Evolutionary conservation across 2,888 invertebrate species (phyloP), one percentile per base, ranked within the genome.

Genomic region (Pollenia griseotomentosa): DNA sequence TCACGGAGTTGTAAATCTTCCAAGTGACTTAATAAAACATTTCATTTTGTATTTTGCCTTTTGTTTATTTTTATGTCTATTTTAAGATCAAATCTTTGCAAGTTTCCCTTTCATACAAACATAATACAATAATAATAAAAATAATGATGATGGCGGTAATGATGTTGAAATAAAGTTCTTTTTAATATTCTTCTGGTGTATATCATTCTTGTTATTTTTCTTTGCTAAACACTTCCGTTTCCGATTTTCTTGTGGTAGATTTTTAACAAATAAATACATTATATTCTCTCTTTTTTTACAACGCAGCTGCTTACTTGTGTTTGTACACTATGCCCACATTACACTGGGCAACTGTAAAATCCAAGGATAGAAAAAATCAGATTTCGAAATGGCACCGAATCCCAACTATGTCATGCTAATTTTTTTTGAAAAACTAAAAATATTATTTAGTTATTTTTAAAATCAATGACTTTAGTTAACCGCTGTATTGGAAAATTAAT

Each of bases 171-270:
- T 42, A 82, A 82, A 75, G 9, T 68, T 74, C 33, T 74, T 51
- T 48, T 82, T 82, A 66, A 66, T 68, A 68, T 53, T 82, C 66
- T 55, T 51, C 4, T 63, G 40, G 46, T 57, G 55, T 70, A 59
- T 63, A 53, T 59, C 55, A 53, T 77, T 61, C 46, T 44, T 68
- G 51, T 75, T 75, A 51, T 74, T 66, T 59, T 74, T 61, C 61
- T 83, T 10, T 55, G 40, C 55, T 77, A 83, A 83, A 83, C 80
- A 83, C 83, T 83, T 83, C 83, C 83, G 80, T 83, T 86, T 77
- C 71, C 71, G 65, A 63, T 83, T 83, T 86, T 77, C 48, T 79
- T 66, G 33, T 70, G 59, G 65, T 73, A 78, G 83, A 59, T 68
- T 53, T 74, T 61, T 66, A 78, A 42, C 51, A 71, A 79, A 79